Evolutionary conservation across 2,888 invertebrate species (phyloP).

Genomic region (Idaea biselata): DNA sequence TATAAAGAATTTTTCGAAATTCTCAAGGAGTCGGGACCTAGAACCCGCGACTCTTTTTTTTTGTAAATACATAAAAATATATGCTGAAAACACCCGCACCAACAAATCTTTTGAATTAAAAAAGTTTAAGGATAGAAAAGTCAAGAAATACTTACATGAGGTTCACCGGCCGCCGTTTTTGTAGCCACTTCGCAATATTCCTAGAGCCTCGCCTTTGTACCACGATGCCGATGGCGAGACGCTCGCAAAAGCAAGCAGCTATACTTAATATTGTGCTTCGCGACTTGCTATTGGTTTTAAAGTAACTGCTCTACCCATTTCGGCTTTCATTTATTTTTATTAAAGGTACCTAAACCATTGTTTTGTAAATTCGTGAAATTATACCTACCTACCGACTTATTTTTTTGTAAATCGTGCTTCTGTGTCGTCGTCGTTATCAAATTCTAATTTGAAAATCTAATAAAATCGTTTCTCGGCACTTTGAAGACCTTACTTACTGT

Average conservation of each 20-base stretch:
- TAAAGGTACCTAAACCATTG: background rate
- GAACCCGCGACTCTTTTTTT: no score
- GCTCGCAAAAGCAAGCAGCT: conserved; percentile 20
- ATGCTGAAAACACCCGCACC: no score
- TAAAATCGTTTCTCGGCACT: no score
- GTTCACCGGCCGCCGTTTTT: conserved; percentile 5
- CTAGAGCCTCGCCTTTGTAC: conserved; percentile 14
- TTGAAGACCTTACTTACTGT: no score
- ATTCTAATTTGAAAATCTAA: no score
- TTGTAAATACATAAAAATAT: no score
- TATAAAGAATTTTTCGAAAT: no score
- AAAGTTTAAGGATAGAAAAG: no score
- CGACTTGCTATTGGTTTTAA: background rate
- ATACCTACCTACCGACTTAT: background rate
- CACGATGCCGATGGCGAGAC: conserved; percentile 4
- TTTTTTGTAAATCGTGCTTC: no score
- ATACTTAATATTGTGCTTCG: conserved; percentile 16
- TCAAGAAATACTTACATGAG: background rate
- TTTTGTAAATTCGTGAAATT: background rate
- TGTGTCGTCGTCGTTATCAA: no score
- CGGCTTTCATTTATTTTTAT: background rate
- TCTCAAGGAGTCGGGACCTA: no score
- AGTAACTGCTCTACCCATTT: background rate
- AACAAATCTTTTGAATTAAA: no score
- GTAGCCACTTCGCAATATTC: conserved; percentile 20